These are phyloP conservation scores for Frieseomelitta varia DNA, from an alignment of 1,140 invertebrate genomes.

Conservation along the genomic window DNA sequence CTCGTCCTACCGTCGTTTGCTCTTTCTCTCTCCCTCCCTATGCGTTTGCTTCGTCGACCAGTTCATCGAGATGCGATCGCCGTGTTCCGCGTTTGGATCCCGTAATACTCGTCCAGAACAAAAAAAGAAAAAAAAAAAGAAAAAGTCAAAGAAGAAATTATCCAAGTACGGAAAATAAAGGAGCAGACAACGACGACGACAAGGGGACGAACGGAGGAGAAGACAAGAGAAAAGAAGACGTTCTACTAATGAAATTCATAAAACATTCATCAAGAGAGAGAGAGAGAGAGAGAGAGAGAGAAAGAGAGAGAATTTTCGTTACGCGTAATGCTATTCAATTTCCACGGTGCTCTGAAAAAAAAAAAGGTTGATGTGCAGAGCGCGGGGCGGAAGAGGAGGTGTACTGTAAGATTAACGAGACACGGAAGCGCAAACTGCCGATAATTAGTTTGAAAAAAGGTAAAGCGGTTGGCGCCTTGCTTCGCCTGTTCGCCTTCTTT, in stretches of 20 bases:
- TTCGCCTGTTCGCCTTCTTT: background rate
- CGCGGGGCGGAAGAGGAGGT: rapidly evolving
- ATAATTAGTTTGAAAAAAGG: conserved; percentile 48
- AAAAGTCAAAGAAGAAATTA: background rate
- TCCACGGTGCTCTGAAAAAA: conserved; percentile 17
- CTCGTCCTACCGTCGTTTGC: background rate
- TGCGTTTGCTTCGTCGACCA: too few species aligned
- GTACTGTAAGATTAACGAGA: conserved; percentile 44
- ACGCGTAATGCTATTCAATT: conserved; percentile 41
- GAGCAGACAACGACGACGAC: too few species aligned
- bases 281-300: too few species aligned
- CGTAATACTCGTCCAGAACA: background rate
- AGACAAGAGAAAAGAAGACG: background rate
- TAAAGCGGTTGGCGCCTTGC: conserved; percentile 23
- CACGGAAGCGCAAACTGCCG: conserved; percentile 48
- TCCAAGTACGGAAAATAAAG: background rate
- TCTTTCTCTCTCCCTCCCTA: background rate
- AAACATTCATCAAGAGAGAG: conserved; percentile 29
- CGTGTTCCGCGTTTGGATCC: background rate
- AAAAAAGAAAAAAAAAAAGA: too few species aligned
- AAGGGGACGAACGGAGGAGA: background rate
- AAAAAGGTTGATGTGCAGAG: background rate
- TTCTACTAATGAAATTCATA: conserved; percentile 23
- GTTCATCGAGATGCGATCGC: background rate
- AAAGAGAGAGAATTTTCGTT: conserved; percentile 8